Percentiles rank a stretch among this genome's conserved stretches.
phyloP scores from a whole-genome alignment of 2,113 vertebrate species.

The Canis aureus region DNA sequence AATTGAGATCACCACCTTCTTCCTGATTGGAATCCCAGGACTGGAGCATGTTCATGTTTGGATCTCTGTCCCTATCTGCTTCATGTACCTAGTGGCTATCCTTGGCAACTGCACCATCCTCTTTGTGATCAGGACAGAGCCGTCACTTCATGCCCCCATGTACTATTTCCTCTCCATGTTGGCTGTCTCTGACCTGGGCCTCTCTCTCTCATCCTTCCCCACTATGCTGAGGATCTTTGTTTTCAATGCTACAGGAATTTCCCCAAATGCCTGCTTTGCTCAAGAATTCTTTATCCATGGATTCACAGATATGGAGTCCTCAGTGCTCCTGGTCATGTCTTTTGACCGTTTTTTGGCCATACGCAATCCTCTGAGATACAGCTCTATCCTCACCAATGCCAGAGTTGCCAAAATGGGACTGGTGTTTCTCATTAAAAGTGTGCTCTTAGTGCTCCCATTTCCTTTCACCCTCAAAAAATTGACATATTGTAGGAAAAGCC shows the following conservation, averaged over 20 bases:
- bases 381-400: constrained; percentile 66
- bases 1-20: background rate
- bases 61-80: constrained; percentile 53
- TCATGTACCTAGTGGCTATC: constrained; percentile 49
- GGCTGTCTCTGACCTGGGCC: constrained; percentile 54
- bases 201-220: constrained; percentile 22
- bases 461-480: constrained; percentile 57
- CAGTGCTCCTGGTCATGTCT: constrained; percentile 60
- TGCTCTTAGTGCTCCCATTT: constrained; percentile 44
- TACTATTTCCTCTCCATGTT: constrained; percentile 60
- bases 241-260: constrained; percentile 49
- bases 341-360: constrained; percentile 63
- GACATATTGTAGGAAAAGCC: constrained; percentile 51
- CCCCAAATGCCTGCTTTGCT: constrained; percentile 16
- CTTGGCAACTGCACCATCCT: constrained; percentile 59
- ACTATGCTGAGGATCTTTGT: constrained; percentile 45
- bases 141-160: constrained; percentile 34
- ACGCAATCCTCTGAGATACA: constrained; percentile 57
- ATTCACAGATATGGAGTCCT: constrained; percentile 45
- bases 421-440: constrained; percentile 41
- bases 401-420: constrained; percentile 50
- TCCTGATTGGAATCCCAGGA: constrained; percentile 64
- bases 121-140: constrained; percentile 52
- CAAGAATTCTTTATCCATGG: constrained; percentile 49
- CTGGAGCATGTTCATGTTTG: background rate